These are phyloP conservation scores for Antechinus flavipes DNA, from an alignment of 2,113 vertebrate genomes.

Conservation along the genomic window DNA sequence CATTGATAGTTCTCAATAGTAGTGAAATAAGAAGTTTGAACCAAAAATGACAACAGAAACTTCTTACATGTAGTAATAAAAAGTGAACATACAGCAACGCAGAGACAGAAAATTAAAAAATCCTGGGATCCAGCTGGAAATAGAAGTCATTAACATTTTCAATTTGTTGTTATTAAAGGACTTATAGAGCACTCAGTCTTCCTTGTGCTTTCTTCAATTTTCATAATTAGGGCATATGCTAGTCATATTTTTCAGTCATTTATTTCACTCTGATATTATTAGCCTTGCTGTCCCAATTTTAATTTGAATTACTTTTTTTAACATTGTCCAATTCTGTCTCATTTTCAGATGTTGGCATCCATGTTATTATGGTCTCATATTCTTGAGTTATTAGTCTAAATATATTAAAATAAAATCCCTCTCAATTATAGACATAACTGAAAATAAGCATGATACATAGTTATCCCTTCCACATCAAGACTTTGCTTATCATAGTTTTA, in stretches of 20 bases:
- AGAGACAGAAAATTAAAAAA: constrained; percentile 5
- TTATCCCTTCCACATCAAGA: background rate
- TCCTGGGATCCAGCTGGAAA: background rate
- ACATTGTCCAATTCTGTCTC: background rate
- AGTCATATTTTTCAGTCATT: background rate
- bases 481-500: background rate
- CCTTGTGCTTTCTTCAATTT: constrained; percentile 19
- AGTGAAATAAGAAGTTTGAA: background rate
- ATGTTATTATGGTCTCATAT: background rate
- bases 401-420: background rate
- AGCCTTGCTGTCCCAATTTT: background rate
- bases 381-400: background rate
- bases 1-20: background rate
- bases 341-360: background rate
- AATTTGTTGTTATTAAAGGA: background rate
- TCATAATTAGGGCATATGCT: background rate
- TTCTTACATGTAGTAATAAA: background rate
- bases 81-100: background rate
- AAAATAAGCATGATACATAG: background rate
- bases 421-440: background rate
- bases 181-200: background rate
- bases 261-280: constrained; percentile 9
- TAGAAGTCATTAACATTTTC: background rate
- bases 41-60: background rate
- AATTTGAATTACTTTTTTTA: background rate